Conservation (phyloP, 2,888 invertebrate genomes). For the Stenoptilia bipunctidactyla region DNA sequence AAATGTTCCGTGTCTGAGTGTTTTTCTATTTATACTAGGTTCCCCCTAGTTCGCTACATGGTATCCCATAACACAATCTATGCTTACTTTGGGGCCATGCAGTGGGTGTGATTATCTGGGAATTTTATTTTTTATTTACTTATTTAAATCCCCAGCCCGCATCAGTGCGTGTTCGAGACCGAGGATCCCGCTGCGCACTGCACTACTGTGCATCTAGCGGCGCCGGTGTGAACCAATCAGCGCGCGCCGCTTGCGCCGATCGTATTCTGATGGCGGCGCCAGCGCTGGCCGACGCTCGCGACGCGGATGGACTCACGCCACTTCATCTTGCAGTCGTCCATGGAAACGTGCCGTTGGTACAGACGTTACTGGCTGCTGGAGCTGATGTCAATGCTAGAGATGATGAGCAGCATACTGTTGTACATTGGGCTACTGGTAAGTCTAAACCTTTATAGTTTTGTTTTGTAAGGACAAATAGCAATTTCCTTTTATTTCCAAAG, state of each 20-base stretch:
- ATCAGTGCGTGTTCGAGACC: slow-evolving; percentile 79
- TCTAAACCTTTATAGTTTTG: no score
- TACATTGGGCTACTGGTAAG: slow-evolving; percentile 98
- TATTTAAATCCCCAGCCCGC: slow-evolving; percentile 40
- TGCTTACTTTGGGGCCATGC: no score
- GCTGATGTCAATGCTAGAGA: slow-evolving; percentile 93
- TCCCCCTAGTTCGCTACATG: no score
- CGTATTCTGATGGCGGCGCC: slow-evolving; percentile 90
- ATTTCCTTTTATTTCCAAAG: no score
- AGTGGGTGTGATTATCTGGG: no score
- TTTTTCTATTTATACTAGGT: no score
- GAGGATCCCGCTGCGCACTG: slow-evolving; percentile 87
- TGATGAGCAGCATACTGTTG: slow-evolving; percentile 93
- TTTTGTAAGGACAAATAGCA: no score
- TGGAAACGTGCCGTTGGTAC: slow-evolving; percentile 88
- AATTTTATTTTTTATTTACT: no score
- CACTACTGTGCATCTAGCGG: slow-evolving; percentile 93
- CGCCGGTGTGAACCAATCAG: slow-evolving; percentile 76
- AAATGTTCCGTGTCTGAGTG: no score
- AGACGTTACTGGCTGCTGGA: slow-evolving; percentile 87
- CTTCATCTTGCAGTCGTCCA: slow-evolving; percentile 96
- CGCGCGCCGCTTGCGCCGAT: slow-evolving; percentile 88
- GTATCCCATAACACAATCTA: no score
- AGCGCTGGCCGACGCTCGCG: slow-evolving; percentile 85
- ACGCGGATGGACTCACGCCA: slow-evolving; percentile 95